Base-by-base conservation (phyloP, 2,113 vertebrate genomes). In the Argyrosomus japonicus region DNA sequence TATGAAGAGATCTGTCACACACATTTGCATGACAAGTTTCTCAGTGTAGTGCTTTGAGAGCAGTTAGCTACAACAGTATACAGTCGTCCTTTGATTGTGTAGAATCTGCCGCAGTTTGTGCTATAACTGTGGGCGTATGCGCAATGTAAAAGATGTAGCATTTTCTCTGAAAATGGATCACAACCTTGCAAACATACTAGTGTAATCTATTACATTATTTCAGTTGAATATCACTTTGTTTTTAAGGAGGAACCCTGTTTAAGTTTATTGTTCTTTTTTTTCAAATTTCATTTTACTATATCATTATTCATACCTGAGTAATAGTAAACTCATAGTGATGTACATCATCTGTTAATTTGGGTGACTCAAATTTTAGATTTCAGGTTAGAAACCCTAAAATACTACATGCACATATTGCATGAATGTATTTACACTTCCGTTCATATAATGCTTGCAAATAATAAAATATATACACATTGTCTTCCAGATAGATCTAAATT, bases 21-120 rank as follows among this genome's bases (percentile, higher is more conserved):
- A 86, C 74, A 94, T 94, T 94, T 93, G 88, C 93, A 94, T 93
- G 88, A 93, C 92, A 92, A 79, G 87, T 89, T 87, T 89, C 85
- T 85, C 86, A 80, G 87, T 87, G 86, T 90, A 63, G 45, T 63
- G 71, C 86, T 90, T 85, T 81, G 81, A 89, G 70, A 79, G 70
- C 77, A 75, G 60, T 85, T 83, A 79, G 81, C 67, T 70, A 78
- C 63, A 68, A 57, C 68, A 78, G 36, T 17, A 54, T 51, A 29
- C 63, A 51, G 65, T 25, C 43, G 21, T 75, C 25, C 71, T 90
- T 78, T 85, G 73, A 70, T 81, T 67, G 8, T 73, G 50, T 56
- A 18, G 21, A 45, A n/a, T 56, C 13, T 58, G 15, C 45, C 18
- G 8, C 29, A 36, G 2, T 57, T 19, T 54, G 50, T 47, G 62